Percentiles rank a stretch among this genome's conserved stretches.
Evolutionary conservation across 2,113 vertebrate species (phyloP).

Genomic region (Megaleporinus macrocephalus): DNA sequence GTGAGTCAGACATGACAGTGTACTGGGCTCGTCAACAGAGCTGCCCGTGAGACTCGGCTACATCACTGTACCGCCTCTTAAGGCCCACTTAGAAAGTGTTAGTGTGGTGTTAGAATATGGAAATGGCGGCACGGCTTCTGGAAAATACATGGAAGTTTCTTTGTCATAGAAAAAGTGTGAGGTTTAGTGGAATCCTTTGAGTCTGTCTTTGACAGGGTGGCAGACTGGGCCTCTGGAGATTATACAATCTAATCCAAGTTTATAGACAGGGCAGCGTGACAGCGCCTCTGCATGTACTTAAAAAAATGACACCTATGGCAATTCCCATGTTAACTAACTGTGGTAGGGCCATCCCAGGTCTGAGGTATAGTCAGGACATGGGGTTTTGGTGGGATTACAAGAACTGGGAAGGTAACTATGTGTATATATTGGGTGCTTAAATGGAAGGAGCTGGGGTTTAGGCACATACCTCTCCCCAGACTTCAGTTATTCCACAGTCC

Average conservation of each 20-base stretch:
- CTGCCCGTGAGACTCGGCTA: background rate
- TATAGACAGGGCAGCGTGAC: background rate
- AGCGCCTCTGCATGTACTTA: background rate
- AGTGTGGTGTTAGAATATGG: background rate
- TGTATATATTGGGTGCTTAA: no score
- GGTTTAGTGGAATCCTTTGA: background rate
- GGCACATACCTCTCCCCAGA: no score
- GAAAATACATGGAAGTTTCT: background rate
- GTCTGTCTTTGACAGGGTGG: background rate
- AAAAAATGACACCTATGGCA: background rate
- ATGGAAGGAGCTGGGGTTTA: no score
- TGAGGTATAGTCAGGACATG: no score
- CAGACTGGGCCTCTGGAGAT: constrained; percentile 12
- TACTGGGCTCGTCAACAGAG: background rate
- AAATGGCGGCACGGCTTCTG: constrained; percentile 6
- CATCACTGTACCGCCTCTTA: background rate
- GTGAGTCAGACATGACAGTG: constrained; percentile 5
- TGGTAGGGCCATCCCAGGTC: no score
- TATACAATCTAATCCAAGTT: background rate
- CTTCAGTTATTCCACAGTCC: no score
- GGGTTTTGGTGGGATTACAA: no score
- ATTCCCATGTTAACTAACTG: background rate
- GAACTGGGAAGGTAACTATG: no score
- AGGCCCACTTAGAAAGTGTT: background rate
- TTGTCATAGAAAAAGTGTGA: constrained; percentile 17